These are phyloP conservation scores for Andrena haemorrhoa DNA, from an alignment of 2,888 invertebrate genomes.

Conservation along the genomic window DNA sequence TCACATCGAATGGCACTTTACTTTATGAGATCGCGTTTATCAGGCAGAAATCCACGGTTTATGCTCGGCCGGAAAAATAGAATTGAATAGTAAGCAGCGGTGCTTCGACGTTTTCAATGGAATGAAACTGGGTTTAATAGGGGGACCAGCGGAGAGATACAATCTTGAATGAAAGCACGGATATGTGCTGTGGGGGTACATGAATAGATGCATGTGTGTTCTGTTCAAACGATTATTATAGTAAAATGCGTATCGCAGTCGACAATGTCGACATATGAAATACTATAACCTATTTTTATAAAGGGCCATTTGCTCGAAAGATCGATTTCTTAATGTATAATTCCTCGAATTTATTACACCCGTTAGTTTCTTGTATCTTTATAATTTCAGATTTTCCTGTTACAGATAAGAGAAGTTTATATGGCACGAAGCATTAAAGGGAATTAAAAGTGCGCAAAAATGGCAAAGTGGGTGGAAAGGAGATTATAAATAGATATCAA, in stretches of 20 bases:
- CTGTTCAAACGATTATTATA: constrained; percentile 6
- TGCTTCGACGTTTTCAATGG: constrained; percentile 33
- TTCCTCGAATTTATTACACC: too few species aligned
- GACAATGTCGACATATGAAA: neutral
- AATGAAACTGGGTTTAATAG: constrained; percentile 37
- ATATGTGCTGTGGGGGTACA: neutral
- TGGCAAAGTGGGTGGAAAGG: too few species aligned
- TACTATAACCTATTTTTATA: neutral
- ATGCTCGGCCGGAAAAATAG: constrained; percentile 30
- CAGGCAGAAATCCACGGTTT: constrained; percentile 31
- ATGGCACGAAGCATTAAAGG: too few species aligned
- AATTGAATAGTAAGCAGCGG: constrained; percentile 37
- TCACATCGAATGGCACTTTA: constrained; percentile 38
- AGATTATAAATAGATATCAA: too few species aligned
- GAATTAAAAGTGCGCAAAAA: too few species aligned
- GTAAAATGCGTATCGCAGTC: neutral
- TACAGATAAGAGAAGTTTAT: too few species aligned
- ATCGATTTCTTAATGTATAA: too few species aligned
- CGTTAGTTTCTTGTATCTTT: too few species aligned
- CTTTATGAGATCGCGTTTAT: constrained; percentile 40
- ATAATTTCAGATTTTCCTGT: too few species aligned
- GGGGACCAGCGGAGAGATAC: neutral
- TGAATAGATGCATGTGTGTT: neutral
- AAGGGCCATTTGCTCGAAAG: neutral
- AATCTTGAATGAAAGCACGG: constrained; percentile 24